Base-by-base conservation (phyloP, 2,797 vertebrate genomes). In the Hyperoplus immaculatus region DNA sequence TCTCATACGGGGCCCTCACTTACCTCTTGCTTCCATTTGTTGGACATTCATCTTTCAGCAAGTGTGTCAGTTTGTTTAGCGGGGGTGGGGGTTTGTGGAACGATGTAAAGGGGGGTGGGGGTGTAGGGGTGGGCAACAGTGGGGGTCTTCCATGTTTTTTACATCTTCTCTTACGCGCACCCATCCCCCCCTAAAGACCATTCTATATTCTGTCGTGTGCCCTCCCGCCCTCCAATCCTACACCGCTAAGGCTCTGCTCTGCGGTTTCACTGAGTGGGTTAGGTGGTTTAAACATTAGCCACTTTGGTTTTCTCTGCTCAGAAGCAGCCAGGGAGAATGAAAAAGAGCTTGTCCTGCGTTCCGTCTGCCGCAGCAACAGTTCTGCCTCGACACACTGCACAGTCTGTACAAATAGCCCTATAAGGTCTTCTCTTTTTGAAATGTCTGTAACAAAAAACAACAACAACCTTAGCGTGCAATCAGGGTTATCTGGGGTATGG, bases 1-100 rank as follows among this genome's bases (percentile, higher is more conserved):
- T 87, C 90, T 92, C 90, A 93, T 80, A 83, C 61, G 60, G 74
- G 76, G 70, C 72, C 87, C 83, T 90, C 85, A 81, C 83, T 92
- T 86, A 92, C 86, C 91, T 89, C 89, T 89, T 83, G 85, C 90
- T 84, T 94, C 90, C 87, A 93, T 95, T 94, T 93, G 93, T 89
- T 90, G 92, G 89, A 93, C 91, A 90, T 94, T 89, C 87, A 91
- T 93, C 90, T 92, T 89, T 92, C 89, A 91, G 84, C 89, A 89
- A 92, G 92, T 93, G 90, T 89, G 90, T 88, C 81, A 88, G 90
- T 94, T 94, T 93, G 86, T 93, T 93, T 89, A 86, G 84, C 85
- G 88, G 89, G 88, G 61, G 75, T 2, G 89, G 75, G 86, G 75
- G 69, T 56, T 2, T 38, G 54, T 53, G 74, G 69, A 36, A 74